phyloP scores from a whole-genome alignment of 2,888 invertebrate genomes.

The Synergus laeviventris region DNA sequence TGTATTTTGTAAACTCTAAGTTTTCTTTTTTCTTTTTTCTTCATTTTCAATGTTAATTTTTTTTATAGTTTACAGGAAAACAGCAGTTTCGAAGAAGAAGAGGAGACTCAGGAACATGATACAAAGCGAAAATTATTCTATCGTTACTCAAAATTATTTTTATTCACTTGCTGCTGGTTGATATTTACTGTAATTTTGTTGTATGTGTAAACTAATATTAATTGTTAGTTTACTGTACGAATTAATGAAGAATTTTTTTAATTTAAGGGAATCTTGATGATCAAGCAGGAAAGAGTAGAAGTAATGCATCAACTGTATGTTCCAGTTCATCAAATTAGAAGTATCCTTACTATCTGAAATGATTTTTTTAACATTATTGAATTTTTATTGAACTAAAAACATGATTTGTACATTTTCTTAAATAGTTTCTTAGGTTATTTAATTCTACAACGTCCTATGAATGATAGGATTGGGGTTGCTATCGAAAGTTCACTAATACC shows the following conservation, averaged over 20 bases:
- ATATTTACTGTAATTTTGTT: conserved; percentile 79
- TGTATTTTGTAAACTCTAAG: conserved; percentile 39
- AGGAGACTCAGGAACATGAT: conserved; percentile 46
- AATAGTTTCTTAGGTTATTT: conserved; percentile 51
- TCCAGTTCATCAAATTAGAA: conserved; percentile 77
- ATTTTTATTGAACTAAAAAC: not conserved
- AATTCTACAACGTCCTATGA: conserved; percentile 66
- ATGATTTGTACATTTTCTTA: not conserved
- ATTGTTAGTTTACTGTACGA: not conserved
- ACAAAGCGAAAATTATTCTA: conserved; percentile 56
- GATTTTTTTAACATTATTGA: not conserved
- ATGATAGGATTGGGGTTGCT: conserved; percentile 77
- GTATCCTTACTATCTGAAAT: conserved; percentile 71
- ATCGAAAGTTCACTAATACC: conserved; percentile 81
- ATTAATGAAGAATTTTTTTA: conserved; percentile 16
- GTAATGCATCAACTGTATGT: conserved; percentile 81
- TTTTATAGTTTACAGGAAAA: not conserved
- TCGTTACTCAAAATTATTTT: conserved; percentile 78
- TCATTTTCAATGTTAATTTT: conserved; percentile 6
- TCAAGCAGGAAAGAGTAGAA: conserved; percentile 82
- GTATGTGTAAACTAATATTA: not conserved
- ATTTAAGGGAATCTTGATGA: conserved; percentile 79
- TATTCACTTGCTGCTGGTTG: conserved; percentile 82
- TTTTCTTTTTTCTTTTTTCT: too few relatives aligned
- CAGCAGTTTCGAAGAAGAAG: conserved; percentile 10